phyloP scores from a whole-genome alignment of 2,797 vertebrate species.

The Austrolebias charrua region DNA sequence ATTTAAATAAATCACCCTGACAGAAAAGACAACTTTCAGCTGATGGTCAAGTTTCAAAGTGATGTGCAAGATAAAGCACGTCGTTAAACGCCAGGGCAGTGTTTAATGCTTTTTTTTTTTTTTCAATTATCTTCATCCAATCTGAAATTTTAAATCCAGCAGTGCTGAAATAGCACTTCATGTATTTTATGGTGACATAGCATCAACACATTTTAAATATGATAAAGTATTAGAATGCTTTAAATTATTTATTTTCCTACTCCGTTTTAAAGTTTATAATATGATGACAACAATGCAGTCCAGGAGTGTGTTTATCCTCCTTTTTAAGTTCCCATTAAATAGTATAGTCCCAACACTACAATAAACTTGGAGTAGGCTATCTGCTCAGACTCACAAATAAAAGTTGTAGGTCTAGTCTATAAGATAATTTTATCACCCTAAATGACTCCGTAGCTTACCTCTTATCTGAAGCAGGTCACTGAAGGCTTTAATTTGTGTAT shows the following conservation, averaged over 20 bases:
- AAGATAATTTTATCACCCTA: no score
- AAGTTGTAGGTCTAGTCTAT: no score
- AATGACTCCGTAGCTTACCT: no score
- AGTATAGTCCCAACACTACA: no score
- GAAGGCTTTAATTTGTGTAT: no score
- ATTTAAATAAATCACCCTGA: conserved; percentile 35
- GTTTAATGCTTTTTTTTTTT: background rate
- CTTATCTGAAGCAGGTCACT: no score
- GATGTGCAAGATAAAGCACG: background rate
- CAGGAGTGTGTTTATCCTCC: no score
- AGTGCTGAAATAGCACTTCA: background rate
- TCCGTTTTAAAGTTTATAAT: background rate
- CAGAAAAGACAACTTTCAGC: conserved; percentile 13
- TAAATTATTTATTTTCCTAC: no score
- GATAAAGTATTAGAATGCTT: no score
- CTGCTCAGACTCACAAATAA: no score
- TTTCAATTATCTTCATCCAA: conserved; percentile 4
- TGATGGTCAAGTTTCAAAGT: conserved; percentile 19
- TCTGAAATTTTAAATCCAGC: conserved; percentile 1
- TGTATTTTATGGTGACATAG: background rate
- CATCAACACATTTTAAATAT: background rate
- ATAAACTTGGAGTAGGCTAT: no score
- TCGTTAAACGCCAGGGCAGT: background rate
- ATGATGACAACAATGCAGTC: background rate
- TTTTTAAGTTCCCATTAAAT: no score